A percentile compares a stretch with the other conserved stretches of the same genome.
Evolutionary conservation across 1,140 invertebrate species (phyloP).

Genomic region (Zaprionus vittiger): DNA sequence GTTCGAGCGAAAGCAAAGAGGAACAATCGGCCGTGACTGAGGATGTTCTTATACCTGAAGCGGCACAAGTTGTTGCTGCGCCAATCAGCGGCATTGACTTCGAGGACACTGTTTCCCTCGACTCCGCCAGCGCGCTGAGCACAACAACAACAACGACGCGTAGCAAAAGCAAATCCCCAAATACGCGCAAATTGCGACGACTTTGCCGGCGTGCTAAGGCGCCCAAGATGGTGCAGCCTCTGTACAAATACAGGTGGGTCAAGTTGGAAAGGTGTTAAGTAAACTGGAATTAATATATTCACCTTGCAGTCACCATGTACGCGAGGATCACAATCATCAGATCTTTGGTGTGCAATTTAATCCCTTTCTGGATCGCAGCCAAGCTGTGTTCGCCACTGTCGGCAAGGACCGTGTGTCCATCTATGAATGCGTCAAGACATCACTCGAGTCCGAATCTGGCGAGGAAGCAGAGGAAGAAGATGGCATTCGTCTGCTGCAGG

Average conservation of each 20-base stretch:
- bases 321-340: slow-evolving; percentile 97
- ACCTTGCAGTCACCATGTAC: slow-evolving; percentile 88
- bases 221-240: slow-evolving; percentile 88
- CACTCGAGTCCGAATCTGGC: slow-evolving; percentile 6
- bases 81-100: slow-evolving; percentile 20
- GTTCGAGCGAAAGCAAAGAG: slow-evolving; percentile 33
- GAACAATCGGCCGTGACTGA: slow-evolving; percentile 6
- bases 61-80: not conserved
- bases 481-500: slow-evolving; percentile 94
- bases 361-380: slow-evolving; percentile 92
- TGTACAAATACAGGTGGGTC: slow-evolving; percentile 90
- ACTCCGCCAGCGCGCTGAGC: slow-evolving; percentile 92
- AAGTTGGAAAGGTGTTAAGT: not conserved
- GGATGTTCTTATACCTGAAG: slow-evolving; percentile 3
- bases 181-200: slow-evolving; percentile 87
- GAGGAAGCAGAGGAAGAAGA: slow-evolving; percentile 84
- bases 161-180: slow-evolving; percentile 95
- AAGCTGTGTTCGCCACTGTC: slow-evolving; percentile 97
- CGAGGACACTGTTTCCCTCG: slow-evolving; percentile 41
- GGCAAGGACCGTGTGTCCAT: slow-evolving; percentile 97
- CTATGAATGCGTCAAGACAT: slow-evolving; percentile 91
- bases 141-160: slow-evolving; percentile 93
- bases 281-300: not conserved
- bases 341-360: slow-evolving; percentile 98
- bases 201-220: slow-evolving; percentile 86